phyloP scores from a whole-genome alignment of 64 coral and sea anemone species.

The Orbicella faveolata region DNA sequence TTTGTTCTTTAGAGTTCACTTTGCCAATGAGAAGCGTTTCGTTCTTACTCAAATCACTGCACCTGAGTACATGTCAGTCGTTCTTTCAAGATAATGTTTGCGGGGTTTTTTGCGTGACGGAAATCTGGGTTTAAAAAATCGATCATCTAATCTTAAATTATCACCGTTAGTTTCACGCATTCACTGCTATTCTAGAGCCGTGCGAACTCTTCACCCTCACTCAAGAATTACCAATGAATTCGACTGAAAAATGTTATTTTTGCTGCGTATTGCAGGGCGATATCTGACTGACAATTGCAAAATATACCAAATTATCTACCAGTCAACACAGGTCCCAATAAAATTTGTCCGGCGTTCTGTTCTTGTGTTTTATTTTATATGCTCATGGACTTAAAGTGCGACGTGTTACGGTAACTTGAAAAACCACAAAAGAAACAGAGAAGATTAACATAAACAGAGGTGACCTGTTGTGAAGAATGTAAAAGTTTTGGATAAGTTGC shows the following conservation, averaged over 20 bases:
- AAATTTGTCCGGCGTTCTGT: not conserved
- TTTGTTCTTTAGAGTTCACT: not conserved
- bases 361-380: not conserved
- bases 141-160: no score
- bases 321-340: not conserved
- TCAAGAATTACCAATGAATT: no score
- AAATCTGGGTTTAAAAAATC: no score
- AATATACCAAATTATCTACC: conserved; percentile 17
- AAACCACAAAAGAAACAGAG: not conserved
- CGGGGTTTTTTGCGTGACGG: no score
- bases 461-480: not conserved
- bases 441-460: not conserved
- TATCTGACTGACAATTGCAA: not conserved
- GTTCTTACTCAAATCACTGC: no score
- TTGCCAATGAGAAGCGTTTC: no score
- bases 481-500: not conserved
- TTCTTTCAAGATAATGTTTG: no score
- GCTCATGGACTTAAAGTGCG: not conserved
- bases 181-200: no score
- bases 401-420: not conserved
- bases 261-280: not conserved
- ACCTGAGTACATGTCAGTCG: no score
- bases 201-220: no score
- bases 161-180: no score
- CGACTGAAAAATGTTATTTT: no score